Evolutionary conservation across 2,888 invertebrate genomes (phyloP).

Genomic region (Nycteola revayana): DNA sequence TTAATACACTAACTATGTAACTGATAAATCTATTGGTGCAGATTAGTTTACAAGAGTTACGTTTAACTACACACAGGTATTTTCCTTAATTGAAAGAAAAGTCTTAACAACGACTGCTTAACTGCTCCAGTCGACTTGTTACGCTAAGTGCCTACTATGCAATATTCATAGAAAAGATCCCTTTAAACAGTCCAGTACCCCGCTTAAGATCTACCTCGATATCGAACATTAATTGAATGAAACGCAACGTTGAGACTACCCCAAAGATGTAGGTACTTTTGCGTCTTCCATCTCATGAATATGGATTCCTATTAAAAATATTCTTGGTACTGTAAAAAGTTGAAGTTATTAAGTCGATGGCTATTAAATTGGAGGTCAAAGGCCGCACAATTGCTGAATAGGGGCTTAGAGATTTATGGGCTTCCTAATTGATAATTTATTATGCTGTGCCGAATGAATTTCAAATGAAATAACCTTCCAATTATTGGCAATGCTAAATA

Average conservation of each 20-base stretch:
- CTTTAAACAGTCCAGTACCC: constrained; percentile 40
- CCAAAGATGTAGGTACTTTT: constrained; percentile 20
- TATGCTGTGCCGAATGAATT: constrained; percentile 29
- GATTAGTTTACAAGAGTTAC: too few species aligned
- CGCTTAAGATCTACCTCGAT: constrained; percentile 45
- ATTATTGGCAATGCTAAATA: constrained; percentile 7
- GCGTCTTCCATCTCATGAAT: constrained; percentile 72
- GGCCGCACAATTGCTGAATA: constrained; percentile 36
- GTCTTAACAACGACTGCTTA: too few species aligned
- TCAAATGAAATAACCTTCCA: constrained; percentile 30
- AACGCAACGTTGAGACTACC: constrained; percentile 51
- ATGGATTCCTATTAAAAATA: constrained; percentile 63
- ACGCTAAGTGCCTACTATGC: constrained; percentile 36
- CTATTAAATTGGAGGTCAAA: constrained; percentile 47
- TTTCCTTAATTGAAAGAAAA: too few species aligned
- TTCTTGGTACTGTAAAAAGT: constrained; percentile 59
- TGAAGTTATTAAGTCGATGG: constrained; percentile 53
- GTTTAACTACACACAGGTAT: too few species aligned
- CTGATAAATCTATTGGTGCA: too few species aligned
- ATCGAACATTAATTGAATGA: constrained; percentile 76
- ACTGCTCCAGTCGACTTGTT: too few species aligned
- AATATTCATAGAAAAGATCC: constrained; percentile 48
- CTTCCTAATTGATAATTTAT: constrained; percentile 39
- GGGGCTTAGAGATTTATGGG: constrained; percentile 30
- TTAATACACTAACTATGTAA: too few species aligned